Conservation (phyloP, 1,140 invertebrate species). For the Panulirus ornatus region DNA sequence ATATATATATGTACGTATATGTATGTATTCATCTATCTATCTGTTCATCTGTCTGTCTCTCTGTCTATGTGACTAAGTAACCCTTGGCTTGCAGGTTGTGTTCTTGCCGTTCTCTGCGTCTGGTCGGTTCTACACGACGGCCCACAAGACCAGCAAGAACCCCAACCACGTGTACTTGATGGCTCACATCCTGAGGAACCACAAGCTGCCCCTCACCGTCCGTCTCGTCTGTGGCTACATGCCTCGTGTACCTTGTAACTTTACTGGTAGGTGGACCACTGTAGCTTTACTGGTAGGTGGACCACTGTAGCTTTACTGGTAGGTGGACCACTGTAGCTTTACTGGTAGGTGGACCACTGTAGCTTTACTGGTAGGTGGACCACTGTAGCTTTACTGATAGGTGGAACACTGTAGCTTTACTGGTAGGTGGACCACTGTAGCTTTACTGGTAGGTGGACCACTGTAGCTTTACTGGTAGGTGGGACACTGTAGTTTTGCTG, state of each 20-base stretch:
- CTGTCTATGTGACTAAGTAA: too few species aligned
- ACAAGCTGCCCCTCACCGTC: slow-evolving; percentile 77
- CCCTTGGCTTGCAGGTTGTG: slow-evolving; percentile 76
- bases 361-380: too few species aligned
- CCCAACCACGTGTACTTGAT: slow-evolving; percentile 77
- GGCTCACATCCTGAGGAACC: slow-evolving; percentile 77
- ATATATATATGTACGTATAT: too few species aligned
- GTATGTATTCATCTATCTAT: too few species aligned
- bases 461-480: too few species aligned
- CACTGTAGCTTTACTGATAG: too few species aligned
- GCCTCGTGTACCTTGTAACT: slow-evolving; percentile 77
- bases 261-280: slow-evolving; percentile 76
- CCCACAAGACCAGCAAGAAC: slow-evolving; percentile 76
- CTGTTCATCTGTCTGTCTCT: too few species aligned
- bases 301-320: neutral
- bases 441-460: too few species aligned
- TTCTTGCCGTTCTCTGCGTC: slow-evolving; percentile 78
- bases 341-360: neutral
- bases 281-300: slow-evolving; percentile 7
- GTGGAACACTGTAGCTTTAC: too few species aligned
- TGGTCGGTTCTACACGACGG: slow-evolving; percentile 78
- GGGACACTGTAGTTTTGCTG: too few species aligned
- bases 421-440: too few species aligned
- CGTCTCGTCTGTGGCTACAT: slow-evolving; percentile 77
- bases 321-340: neutral